phyloP scores from a whole-genome alignment of 1,140 invertebrate genomes.

The Nephotettix cincticeps region DNA sequence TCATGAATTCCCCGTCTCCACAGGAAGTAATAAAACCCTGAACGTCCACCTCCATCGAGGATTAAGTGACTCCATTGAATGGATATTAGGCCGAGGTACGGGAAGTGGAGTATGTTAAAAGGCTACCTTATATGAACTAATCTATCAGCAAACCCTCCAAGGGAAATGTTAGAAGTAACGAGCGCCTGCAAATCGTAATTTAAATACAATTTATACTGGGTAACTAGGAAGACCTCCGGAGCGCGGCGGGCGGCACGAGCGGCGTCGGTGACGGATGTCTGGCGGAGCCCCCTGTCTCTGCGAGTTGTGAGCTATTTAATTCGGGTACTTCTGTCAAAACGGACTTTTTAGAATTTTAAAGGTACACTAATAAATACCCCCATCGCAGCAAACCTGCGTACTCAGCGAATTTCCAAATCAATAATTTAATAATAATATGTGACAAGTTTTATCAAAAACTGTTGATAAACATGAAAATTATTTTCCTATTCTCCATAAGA shows the following conservation, averaged over 20 bases:
- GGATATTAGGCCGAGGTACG: slow-evolving; percentile 14
- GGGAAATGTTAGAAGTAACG: neutral
- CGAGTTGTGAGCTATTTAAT: no score
- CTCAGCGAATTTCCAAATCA: no score
- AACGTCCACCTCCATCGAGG: neutral
- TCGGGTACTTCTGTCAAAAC: no score
- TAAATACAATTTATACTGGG: slow-evolving; percentile 19
- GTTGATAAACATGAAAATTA: no score
- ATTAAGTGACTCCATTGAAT: slow-evolving; percentile 11
- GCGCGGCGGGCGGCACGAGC: slow-evolving; percentile 1
- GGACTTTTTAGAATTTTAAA: no score
- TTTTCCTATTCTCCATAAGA: no score
- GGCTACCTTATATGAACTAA: slow-evolving; percentile 22
- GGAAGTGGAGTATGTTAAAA: slow-evolving; percentile 17
- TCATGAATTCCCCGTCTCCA: neutral
- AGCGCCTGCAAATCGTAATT: slow-evolving; percentile 1
- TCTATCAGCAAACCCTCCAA: slow-evolving; percentile 9
- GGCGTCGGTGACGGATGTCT: no score
- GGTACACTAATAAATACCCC: no score
- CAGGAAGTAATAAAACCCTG: neutral
- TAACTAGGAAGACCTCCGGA: neutral
- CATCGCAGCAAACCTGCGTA: no score
- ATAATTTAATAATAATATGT: no score
- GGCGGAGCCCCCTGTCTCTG: no score
- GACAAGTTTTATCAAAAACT: no score